These are phyloP conservation scores for Staurois parvus DNA, from an alignment of 2,797 vertebrate species.

Conservation along the genomic window DNA sequence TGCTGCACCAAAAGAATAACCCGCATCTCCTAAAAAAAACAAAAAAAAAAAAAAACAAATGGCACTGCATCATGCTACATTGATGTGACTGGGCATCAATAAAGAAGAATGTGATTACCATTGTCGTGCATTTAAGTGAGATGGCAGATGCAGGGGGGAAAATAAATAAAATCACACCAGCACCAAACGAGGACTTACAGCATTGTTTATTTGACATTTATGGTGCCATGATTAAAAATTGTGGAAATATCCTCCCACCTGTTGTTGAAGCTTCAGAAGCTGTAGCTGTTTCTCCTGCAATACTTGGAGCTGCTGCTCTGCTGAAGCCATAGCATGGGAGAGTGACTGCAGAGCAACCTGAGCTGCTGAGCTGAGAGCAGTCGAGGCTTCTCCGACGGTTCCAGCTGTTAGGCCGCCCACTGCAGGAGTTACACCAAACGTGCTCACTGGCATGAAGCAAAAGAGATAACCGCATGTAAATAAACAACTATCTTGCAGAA, in stretches of 20 bases:
- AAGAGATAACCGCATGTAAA: conserved; percentile 70
- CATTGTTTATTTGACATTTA: conserved; percentile 68
- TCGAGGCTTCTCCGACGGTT: conserved; percentile 93
- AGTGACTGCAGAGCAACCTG: conserved; percentile 99
- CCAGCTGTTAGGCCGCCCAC: conserved; percentile 94
- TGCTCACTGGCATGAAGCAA: conserved; percentile 89
- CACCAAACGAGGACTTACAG: background rate
- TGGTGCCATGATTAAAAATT: conserved; percentile 73
- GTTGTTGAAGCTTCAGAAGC: conserved; percentile 98
- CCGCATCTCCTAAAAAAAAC: too few relatives aligned
- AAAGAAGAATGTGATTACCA: too few relatives aligned
- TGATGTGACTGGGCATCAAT: too few relatives aligned
- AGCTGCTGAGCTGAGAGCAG: conserved; percentile 96
- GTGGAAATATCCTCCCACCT: conserved; percentile 87
- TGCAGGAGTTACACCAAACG: conserved; percentile 94
- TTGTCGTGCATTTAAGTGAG: too few relatives aligned
- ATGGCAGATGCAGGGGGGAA: too few relatives aligned
- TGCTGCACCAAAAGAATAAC: too few relatives aligned
- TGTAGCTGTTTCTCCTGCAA: conserved; percentile 99
- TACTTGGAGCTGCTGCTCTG: conserved; percentile 99
- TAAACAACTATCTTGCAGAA: conserved; percentile 12
- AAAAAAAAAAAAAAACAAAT: too few relatives aligned
- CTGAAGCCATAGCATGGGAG: conserved; percentile 99
- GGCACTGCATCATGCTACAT: too few relatives aligned
- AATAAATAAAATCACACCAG: too few relatives aligned